phyloP scores from a whole-genome alignment of 2,113 vertebrate genomes.

The Atlantisia rogersi region DNA sequence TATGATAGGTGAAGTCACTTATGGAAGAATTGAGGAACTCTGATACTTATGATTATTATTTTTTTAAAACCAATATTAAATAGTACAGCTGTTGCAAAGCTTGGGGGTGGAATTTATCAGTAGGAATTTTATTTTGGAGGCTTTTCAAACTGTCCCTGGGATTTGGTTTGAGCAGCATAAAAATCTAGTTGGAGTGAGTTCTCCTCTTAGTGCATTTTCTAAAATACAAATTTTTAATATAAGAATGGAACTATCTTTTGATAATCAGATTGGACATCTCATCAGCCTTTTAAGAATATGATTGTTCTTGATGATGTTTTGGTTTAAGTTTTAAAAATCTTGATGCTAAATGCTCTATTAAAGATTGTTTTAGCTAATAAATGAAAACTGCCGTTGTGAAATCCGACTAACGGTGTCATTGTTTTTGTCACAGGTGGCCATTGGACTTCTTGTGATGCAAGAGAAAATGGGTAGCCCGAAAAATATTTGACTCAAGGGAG shows the following conservation, averaged over 20 bases:
- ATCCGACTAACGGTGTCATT: constrained; percentile 46
- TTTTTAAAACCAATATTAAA: not conserved
- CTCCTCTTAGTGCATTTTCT: not conserved
- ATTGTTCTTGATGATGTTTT: constrained; percentile 66
- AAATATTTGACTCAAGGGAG: constrained; percentile 10
- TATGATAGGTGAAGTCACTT: not conserved
- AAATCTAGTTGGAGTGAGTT: not conserved
- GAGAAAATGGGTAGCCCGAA: not conserved
- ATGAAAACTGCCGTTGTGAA: not conserved
- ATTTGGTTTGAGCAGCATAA: not conserved
- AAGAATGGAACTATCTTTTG: not conserved
- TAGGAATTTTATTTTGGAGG: not conserved
- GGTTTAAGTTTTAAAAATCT: not conserved
- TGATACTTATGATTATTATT: fast-evolving
- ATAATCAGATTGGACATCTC: not conserved
- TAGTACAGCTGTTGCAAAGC: not conserved
- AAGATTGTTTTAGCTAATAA: constrained; percentile 10
- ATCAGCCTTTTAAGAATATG: constrained; percentile 4
- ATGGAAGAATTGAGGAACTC: not conserved
- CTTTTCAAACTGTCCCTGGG: not conserved
- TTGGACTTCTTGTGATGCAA: not conserved
- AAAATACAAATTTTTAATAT: not conserved
- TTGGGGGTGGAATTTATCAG: not conserved
- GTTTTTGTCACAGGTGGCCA: constrained; percentile 62
- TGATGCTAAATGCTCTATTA: not conserved